phyloP scores from a whole-genome alignment of 1,140 invertebrate genomes.

The Phymastichus coffea region DNA sequence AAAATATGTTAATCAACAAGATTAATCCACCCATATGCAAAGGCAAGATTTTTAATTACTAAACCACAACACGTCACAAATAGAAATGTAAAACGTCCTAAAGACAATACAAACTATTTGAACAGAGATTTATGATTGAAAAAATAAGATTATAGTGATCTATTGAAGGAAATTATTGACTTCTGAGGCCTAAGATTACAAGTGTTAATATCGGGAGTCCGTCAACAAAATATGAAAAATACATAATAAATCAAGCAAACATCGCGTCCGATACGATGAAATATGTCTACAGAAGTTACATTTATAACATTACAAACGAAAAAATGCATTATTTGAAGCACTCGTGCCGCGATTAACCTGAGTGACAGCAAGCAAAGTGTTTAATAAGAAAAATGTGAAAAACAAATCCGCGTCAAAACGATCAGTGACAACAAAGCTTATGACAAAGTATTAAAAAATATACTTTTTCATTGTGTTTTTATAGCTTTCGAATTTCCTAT shows the following conservation, averaged over 20 bases:
- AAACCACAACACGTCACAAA: constrained; percentile 29
- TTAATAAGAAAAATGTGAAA: not conserved
- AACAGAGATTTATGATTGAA: not conserved
- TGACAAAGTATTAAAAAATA: too few species aligned
- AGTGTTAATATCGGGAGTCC: constrained; percentile 12
- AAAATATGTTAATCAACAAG: constrained; percentile 17
- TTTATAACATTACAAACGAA: not conserved
- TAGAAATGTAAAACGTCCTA: constrained; percentile 51
- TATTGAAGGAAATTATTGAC: constrained; percentile 11
- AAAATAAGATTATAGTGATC: not conserved
- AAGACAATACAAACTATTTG: constrained; percentile 46
- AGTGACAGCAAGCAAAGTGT: not conserved
- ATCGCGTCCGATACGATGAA: not conserved
- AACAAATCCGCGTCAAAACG: not conserved
- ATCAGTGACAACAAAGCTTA: constrained; percentile 13
- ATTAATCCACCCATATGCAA: too few species aligned
- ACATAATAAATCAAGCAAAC: not conserved
- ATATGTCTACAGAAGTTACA: not conserved
- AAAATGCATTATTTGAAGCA: constrained; percentile 6
- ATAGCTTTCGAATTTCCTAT: too few species aligned
- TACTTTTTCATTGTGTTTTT: too few species aligned
- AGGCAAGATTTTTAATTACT: not conserved
- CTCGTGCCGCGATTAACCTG: constrained; percentile 3
- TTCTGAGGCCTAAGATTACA: constrained; percentile 15
- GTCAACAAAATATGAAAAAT: not conserved